These are phyloP conservation scores for Cataglyphis rosenhaueri DNA, from an alignment of 2,888 invertebrate species.

Conservation along the genomic window DNA sequence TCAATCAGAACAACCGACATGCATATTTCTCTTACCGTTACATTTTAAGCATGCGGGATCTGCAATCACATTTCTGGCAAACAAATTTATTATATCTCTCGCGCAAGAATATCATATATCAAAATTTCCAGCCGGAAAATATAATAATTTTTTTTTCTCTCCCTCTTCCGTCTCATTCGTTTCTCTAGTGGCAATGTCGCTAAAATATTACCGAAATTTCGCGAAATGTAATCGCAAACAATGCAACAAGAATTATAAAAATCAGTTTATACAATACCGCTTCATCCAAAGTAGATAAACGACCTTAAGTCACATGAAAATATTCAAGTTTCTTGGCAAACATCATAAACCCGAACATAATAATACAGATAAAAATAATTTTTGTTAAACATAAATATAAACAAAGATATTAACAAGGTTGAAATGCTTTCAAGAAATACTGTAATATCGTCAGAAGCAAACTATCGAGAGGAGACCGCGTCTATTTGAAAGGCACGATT, in stretches of 20 bases:
- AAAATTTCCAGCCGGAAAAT: constrained; percentile 16
- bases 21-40: constrained; percentile 4
- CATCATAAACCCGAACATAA: background rate
- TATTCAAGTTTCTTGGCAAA: background rate
- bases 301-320: background rate
- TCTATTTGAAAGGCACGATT: constrained; percentile 21
- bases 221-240: background rate
- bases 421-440: background rate
- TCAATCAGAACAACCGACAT: constrained; percentile 11
- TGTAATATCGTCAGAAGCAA: background rate
- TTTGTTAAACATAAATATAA: background rate
- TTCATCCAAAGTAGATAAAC: background rate
- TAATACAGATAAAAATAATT: background rate
- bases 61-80: constrained; percentile 35
- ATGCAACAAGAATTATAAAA: constrained; percentile 3
- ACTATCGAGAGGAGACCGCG: background rate
- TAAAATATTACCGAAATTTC: background rate
- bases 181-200: background rate
- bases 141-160: constrained; percentile 28
- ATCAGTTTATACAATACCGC: background rate
- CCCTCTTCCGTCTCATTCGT: background rate
- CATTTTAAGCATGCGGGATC: background rate
- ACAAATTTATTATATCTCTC: constrained; percentile 42
- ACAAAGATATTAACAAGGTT: background rate
- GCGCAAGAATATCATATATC: constrained; percentile 41